phyloP scores from a whole-genome alignment of 1,140 invertebrate genomes.

The Achatina immaculata region DNA sequence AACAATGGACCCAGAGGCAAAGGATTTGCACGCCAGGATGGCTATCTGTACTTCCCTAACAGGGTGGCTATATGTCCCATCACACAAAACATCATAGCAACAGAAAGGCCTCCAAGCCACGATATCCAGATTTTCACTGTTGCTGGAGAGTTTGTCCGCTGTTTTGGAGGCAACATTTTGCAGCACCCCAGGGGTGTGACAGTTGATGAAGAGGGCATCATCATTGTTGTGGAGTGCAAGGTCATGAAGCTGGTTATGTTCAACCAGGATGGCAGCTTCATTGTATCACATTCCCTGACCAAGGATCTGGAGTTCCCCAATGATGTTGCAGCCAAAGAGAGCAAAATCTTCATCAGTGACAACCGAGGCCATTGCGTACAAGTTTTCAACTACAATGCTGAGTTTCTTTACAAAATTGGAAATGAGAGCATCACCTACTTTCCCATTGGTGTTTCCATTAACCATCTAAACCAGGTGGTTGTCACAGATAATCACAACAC shows the following conservation, averaged over 20 bases:
- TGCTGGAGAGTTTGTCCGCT: conserved; percentile 99
- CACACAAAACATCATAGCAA: conserved; percentile 98
- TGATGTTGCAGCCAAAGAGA: conserved; percentile 95
- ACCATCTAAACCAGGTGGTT: conserved; percentile 93
- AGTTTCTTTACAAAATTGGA: conserved; percentile 96
- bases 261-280: conserved; percentile 94
- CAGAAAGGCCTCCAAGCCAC: conserved; percentile 94
- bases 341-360: conserved; percentile 99
- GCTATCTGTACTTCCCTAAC: conserved; percentile 97
- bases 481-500: conserved; percentile 99
- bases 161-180: conserved; percentile 98
- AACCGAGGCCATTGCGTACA: conserved; percentile 99
- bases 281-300: conserved; percentile 98
- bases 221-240: conserved; percentile 99
- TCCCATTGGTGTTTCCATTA: conserved; percentile 98
- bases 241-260: conserved; percentile 99
- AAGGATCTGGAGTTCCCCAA: conserved; percentile 99
- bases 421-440: conserved; percentile 99
- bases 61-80: conserved; percentile 96
- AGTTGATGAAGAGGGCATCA: conserved; percentile 97
- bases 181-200: conserved; percentile 96
- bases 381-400: conserved; percentile 98
- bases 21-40: conserved; percentile 79
- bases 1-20: conserved; percentile 17
- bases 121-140: conserved; percentile 99